A percentile compares a stretch with the other conserved stretches of the same genome.
phyloP scores from a whole-genome alignment of 2,888 invertebrate species.

The Germaria angustata region DNA sequence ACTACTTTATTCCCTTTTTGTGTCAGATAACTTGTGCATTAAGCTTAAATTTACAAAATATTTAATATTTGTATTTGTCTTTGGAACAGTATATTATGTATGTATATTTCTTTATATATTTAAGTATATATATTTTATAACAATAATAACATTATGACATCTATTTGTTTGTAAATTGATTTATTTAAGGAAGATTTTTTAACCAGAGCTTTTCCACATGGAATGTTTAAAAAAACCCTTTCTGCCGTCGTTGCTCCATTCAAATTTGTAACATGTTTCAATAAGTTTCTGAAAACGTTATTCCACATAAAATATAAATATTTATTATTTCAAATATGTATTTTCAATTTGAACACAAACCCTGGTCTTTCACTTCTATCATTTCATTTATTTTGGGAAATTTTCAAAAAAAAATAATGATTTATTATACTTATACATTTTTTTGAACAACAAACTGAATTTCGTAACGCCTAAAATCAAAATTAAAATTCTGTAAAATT shows the following conservation, averaged over 20 bases:
- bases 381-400: slow-evolving; percentile 13
- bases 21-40: slow-evolving; percentile 74
- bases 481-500: slow-evolving; percentile 36
- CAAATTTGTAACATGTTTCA: slow-evolving; percentile 71
- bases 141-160: slow-evolving; percentile 10
- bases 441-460: slow-evolving; percentile 1
- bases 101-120: slow-evolving; percentile 10
- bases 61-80: background rate
- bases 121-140: slow-evolving; percentile 19
- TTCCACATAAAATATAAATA: too few species aligned
- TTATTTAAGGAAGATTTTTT: slow-evolving; percentile 71
- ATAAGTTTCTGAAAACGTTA: slow-evolving; percentile 63
- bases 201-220: slow-evolving; percentile 28
- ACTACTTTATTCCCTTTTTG: slow-evolving; percentile 73
- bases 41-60: slow-evolving; percentile 55
- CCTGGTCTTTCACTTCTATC: background rate
- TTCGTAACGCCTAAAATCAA: background rate
- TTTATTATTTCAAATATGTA: too few species aligned
- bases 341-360: background rate
- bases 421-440: background rate
- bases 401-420: slow-evolving; percentile 10
- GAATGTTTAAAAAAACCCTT: slow-evolving; percentile 9
- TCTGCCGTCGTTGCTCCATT: slow-evolving; percentile 52
- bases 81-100: slow-evolving; percentile 5
- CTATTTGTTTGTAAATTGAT: slow-evolving; percentile 72